Base-by-base conservation (phyloP, 2,113 vertebrate genomes). In the Uria aalge region DNA sequence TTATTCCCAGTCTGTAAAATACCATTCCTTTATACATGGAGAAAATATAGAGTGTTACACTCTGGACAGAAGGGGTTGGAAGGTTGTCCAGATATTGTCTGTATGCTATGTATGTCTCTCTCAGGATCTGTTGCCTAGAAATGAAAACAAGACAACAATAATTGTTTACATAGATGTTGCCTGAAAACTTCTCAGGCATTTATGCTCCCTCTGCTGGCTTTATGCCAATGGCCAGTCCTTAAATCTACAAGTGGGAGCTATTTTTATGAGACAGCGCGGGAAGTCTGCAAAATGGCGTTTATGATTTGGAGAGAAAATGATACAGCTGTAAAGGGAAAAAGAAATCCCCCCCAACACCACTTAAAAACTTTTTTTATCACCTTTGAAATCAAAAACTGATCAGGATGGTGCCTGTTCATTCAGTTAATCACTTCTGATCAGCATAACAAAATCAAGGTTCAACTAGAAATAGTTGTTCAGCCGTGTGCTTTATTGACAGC, bases 141-240 rank as follows among this genome's bases (percentile, higher is more conserved):
- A 96, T 96, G 41, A 92, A 95, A 92, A 93, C 77, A 92, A 79
- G 88, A 92, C 80, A 97, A 96, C 85, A 92, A n/a, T 79, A 92
- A 88, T 62, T 88, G 80, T 92, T 97, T 95, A 95, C 60, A 64
- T 90, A 91, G 68, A 93, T 92, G 88, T 80, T 47, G 23, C 59
- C 88, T 83, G 59, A 92, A 95, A 95, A 57, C 76, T 74, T 87
- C 36, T 59, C 50, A 52, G 87, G 50, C 74, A 80, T 74, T 91
- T 83, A 69, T 80, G 40, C 24, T 93, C 63, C 73, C 82, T 89
- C 66, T 79, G 48, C 50, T 96, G 73, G 63, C 62, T 92, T 56
- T 29, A 32, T 48, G 78, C 59, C 68, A 94, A 57, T 18, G 43
- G 45, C 75, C 36, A 34, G 40, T 20, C 43, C 77, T 75, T 83